These are phyloP conservation scores for Ladona fulva DNA, from an alignment of 1,140 invertebrate genomes.

Conservation along the genomic window DNA sequence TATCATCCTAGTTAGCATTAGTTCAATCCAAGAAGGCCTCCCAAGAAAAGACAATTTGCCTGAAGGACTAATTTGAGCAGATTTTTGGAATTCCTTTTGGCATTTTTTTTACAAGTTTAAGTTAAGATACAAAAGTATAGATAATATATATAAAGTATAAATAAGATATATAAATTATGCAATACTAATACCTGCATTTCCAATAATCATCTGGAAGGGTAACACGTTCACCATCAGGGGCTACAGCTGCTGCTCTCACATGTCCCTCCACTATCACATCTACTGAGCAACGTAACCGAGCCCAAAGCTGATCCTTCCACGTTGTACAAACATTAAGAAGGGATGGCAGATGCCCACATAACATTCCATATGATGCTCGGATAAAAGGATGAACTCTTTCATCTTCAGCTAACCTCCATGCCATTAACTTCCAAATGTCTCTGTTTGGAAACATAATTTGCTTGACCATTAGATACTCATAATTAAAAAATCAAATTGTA, in stretches of 20 bases:
- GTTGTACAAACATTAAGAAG: constrained; percentile 61
- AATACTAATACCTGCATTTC: constrained; percentile 52
- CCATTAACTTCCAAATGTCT: constrained; percentile 83
- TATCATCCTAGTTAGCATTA: no score
- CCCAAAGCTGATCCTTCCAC: constrained; percentile 90
- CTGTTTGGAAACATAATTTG: background rate
- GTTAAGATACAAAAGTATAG: no score
- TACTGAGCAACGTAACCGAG: constrained; percentile 69
- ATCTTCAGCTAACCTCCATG: constrained; percentile 61
- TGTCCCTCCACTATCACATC: constrained; percentile 58
- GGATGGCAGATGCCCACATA: constrained; percentile 74
- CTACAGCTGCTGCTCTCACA: constrained; percentile 1
- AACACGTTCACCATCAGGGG: constrained; percentile 26
- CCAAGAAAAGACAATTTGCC: no score
- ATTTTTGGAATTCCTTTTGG: no score
- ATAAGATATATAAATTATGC: no score
- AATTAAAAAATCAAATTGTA: no score
- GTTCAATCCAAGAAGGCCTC: no score
- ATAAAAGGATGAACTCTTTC: constrained; percentile 37
- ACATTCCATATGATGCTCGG: constrained; percentile 31
- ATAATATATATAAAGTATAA: no score
- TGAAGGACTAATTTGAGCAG: no score
- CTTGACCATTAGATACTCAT: no score
- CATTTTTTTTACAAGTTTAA: no score
- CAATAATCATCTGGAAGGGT: constrained; percentile 66